Evolutionary conservation across 35 echinoderm and acorn worm species (phyloP), one percentile per base, ranked within the genome.

Genomic region (Ptychodera flava): DNA sequence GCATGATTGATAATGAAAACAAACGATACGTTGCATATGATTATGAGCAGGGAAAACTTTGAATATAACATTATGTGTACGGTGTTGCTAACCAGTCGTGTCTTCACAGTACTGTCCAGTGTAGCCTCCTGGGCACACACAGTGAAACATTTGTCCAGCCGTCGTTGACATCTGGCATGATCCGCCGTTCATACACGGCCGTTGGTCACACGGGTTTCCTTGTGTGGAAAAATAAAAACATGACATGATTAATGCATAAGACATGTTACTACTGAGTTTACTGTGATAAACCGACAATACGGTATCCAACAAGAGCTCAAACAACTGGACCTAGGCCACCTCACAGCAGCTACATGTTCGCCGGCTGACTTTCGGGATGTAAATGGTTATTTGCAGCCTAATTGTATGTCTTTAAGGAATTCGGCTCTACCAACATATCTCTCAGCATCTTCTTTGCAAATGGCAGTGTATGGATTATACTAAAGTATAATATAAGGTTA

Each of bases 31-130:
- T n/a, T n/a, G n/a, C n/a, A n/a, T n/a, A n/a, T n/a, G n/a, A n/a
- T n/a, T n/a, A n/a, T n/a, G n/a, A n/a, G n/a, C n/a, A n/a, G n/a
- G n/a, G n/a, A n/a, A n/a, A n/a, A n/a, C n/a, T n/a, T n/a, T n/a
- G n/a, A n/a, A n/a, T n/a, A n/a, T n/a, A 64, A 64, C 22, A 64
- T 64, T 12, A 64, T 22, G 22, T 64, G 22, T 64, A 64, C 45
- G 22, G n/a, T n/a, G n/a, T n/a, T 22, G 22, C 45, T 64, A 12
- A 64, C 45, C 45, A 16, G 38, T 36, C 0, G 1, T 0, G 16
- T 36, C 36, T 38, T 88, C 78, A 32, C 86, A 88, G 77, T 31
- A 80, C 0, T 1, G 1, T 10, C 86, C 86, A 29, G 31, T 80
- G 78, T 79, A 88, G 1, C 35, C 78, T 14, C 35, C 0, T 35